Base-by-base conservation (phyloP, 2,888 invertebrate species). In the Tachina fera region DNA sequence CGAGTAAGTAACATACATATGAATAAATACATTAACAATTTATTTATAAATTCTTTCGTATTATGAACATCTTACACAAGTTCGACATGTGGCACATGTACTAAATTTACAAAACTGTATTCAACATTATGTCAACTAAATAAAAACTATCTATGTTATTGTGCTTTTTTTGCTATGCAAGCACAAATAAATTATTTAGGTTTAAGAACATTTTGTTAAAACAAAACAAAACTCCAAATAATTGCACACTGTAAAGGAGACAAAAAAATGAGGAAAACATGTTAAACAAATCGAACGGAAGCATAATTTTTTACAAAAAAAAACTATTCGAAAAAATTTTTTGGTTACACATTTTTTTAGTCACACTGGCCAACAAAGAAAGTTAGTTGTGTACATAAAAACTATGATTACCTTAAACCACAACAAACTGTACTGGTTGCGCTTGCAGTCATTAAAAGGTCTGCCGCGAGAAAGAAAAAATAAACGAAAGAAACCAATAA, bases 241-340 rank as follows among this genome's bases (percentile, higher is more conserved):
- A 43, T 31, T 41, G n/a, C 51, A 19, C 13, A 56, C 8, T 39
- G 16, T 5, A 43, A n/a, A 58, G 8, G 0, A 63, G 14, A 39
- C 6, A 49, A 61, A 56, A 43, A 68, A 74, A 81, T 82, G 63
- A 74, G 81, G 77, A 77, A 85, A 85, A 77, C 70, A 49, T 60
- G 81, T 82, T 78, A 74, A 85, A 63, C 49, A 85, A 71, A 82
- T 63, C 78, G 78, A 85, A 85, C 85, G 82, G 85, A 85, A 82
- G 82, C 67, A 75, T 60, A 75, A 63, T 61, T 58, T 71, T 53
- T 9, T 67, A 45, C 49, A 74, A 68, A 74, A 61, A 81, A 70
- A 70, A 63, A 58, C 63, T 76, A 84, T 22, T 75, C 56, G 14
- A 45, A 63, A 71, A 60, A 74, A 76, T 83, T 79, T 74, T 63